Evolutionary conservation across 2,797 vertebrate genomes (phyloP), one percentile per base, ranked within the genome.

Genomic region (Urocyon cinereoargenteus): DNA sequence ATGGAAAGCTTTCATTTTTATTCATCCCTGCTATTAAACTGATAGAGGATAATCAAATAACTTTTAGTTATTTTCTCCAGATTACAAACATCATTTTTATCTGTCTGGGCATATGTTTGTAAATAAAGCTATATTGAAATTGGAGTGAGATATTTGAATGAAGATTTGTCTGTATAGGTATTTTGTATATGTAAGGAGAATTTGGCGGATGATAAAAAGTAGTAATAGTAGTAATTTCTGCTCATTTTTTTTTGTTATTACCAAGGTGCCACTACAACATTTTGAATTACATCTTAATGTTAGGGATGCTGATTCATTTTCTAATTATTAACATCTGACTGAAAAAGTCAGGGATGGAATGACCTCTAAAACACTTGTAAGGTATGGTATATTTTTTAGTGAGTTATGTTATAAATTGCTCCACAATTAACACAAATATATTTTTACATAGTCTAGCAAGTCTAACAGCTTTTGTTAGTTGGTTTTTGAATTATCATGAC

Each of bases 361-460:
- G 55, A 94, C 75, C 57, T 89, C 68, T 95, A 94, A 96, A 97
- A 90, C 34, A 93, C 49, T 86, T 70, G 0, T 19, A 28, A 64
- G 24, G 0, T 19, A 28, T 68, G 24, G 4, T 78, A 11, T 91
- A 82, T 86, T 92, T 97, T 94, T 82, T 57, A 89, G n/a, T 89
- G 61, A 94, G 49, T 73, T 90, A 34, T 62, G 59, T 40, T 90
- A 81, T 26, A 89, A 68, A 94, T 91, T 91, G 16, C 4, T 93
- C 24, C 18, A 83, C 70, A 81, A 28, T 70, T 70, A 61, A n/a
- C 21, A 92, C 16, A 88, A 82, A 36, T 34, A 14, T 62, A 49
- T 90, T 94, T 94, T 91, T 31, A 86, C 24, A 86, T 68, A 55
- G 45, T 86, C 31, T 96, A 91, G 57, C 64, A 93, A 92, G 89